Percentiles rank a stretch among this genome's conserved stretches.
These are phyloP conservation scores for Pachyrhynchus sulphureomaculatus DNA, from an alignment of 1,140 invertebrate genomes.

Conservation along the genomic window DNA sequence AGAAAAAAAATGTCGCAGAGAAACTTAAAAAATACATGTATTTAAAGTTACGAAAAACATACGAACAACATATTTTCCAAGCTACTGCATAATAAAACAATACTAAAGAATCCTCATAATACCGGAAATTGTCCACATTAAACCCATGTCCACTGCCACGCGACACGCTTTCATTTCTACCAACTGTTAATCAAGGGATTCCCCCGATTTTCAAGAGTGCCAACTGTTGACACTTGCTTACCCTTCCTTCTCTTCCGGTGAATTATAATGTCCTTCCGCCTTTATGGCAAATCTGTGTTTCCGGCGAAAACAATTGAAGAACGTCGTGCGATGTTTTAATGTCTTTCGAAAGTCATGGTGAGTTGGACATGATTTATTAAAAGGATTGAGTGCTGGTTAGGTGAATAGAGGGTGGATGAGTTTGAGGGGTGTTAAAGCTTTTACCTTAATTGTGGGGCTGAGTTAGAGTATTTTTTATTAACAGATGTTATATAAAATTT, in stretches of 20 bases:
- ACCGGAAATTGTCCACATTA: slow-evolving; percentile 15
- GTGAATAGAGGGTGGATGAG: not conserved
- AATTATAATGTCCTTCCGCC: slow-evolving; percentile 31
- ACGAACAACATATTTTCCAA: too few species aligned
- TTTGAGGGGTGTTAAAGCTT: slow-evolving; percentile 12
- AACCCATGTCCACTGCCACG: slow-evolving; percentile 6
- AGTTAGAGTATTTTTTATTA: slow-evolving; percentile 2
- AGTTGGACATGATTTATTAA: slow-evolving; percentile 20
- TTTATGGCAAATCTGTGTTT: slow-evolving; percentile 35
- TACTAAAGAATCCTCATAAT: not conserved
- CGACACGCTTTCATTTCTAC: not conserved
- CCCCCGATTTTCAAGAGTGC: slow-evolving; percentile 20
- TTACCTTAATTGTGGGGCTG: slow-evolving; percentile 11
- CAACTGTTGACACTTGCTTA: slow-evolving; percentile 34
- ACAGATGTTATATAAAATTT: not conserved
- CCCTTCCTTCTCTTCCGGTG: slow-evolving; percentile 24
- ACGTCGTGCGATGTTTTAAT: slow-evolving; percentile 7
- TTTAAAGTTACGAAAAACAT: too few species aligned
- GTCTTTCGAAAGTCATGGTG: slow-evolving; percentile 7
- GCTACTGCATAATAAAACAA: too few species aligned
- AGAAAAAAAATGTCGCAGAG: too few species aligned
- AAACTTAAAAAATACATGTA: too few species aligned
- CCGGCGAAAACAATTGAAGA: slow-evolving; percentile 25
- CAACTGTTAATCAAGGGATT: slow-evolving; percentile 22
- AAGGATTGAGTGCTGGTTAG: slow-evolving; percentile 8